Evolutionary conservation across 2,888 invertebrate species (phyloP).

Genomic region (Drosophila paramelanica): DNA sequence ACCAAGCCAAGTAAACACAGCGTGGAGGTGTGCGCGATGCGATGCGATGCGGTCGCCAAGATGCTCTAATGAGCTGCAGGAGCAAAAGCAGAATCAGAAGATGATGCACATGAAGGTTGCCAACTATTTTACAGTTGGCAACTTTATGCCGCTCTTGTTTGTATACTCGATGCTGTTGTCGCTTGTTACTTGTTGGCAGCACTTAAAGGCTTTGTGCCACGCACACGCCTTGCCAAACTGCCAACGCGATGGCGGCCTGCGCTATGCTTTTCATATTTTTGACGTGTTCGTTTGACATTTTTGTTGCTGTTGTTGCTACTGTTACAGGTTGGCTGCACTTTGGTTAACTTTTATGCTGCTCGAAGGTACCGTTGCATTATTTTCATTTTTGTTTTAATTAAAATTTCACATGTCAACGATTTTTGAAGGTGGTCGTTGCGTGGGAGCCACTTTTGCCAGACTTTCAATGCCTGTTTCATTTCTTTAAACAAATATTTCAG

Average conservation of each 20-base stretch:
- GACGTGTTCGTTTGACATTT: constrained; percentile 72
- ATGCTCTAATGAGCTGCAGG: constrained; percentile 73
- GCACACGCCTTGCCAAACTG: constrained; percentile 36
- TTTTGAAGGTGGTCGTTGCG: constrained; percentile 54
- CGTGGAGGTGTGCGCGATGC: constrained; percentile 33
- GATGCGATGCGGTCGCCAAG: constrained; percentile 19
- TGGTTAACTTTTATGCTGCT: constrained; percentile 24
- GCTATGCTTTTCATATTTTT: constrained; percentile 72
- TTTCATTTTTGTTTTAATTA: constrained; percentile 75
- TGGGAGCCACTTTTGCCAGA: constrained; percentile 2
- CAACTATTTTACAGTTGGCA: constrained; percentile 61
- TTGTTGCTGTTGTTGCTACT: constrained; percentile 31
- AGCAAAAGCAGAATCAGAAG: constrained; percentile 9
- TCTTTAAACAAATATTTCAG: constrained; percentile 48
- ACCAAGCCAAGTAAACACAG: constrained; percentile 51
- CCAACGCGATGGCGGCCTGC: constrained; percentile 32
- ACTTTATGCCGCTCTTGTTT: constrained; percentile 26
- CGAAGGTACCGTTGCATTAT: constrained; percentile 40
- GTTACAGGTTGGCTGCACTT: constrained; percentile 40
- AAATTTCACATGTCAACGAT: constrained; percentile 78
- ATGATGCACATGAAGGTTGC: constrained; percentile 22
- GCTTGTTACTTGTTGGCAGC: constrained; percentile 56
- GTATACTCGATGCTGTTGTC: constrained; percentile 30
- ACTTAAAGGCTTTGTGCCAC: constrained; percentile 74
- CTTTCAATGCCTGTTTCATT: constrained; percentile 52